Conservation (phyloP, 2,113 vertebrate species). For the Phycodurus eques region DNA sequence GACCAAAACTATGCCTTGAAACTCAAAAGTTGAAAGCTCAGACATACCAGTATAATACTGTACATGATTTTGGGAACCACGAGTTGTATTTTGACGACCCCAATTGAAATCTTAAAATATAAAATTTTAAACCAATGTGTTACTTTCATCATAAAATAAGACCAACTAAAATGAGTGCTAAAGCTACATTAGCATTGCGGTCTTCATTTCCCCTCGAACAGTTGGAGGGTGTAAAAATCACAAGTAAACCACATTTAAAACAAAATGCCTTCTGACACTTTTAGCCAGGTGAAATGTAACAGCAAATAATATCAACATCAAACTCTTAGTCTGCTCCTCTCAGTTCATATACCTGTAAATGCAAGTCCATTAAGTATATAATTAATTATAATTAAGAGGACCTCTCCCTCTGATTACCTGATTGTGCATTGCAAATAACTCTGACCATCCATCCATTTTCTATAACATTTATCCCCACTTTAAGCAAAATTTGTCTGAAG, state of each 20-base stretch:
- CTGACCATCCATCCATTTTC: slow-evolving; percentile 2
- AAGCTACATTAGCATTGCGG: slow-evolving; percentile 14
- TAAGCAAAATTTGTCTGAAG: not conserved
- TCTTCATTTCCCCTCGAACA: not conserved
- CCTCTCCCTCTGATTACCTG: slow-evolving; percentile 5
- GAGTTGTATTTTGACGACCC: not conserved
- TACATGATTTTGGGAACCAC: not conserved
- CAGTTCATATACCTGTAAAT: slow-evolving; percentile 6
- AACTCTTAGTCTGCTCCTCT: slow-evolving; percentile 3
- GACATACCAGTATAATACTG: not conserved
- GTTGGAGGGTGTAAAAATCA: not conserved
- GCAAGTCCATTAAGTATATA: not conserved
- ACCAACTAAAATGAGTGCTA: not conserved
- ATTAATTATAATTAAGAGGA: not conserved
- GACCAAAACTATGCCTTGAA: not conserved
- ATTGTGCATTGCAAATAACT: slow-evolving; percentile 38
- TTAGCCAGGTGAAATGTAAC: slow-evolving; percentile 10
- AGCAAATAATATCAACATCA: not conserved
- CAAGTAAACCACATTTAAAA: not conserved
- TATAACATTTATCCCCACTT: not conserved
- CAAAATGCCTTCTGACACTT: not conserved
- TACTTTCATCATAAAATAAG: not conserved
- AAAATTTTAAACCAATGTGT: not conserved
- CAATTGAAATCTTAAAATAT: not conserved
- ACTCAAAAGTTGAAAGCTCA: not conserved